Conservation (phyloP, 2,797 vertebrate genomes). For the Ctenochaetus hawaiiensis region DNA sequence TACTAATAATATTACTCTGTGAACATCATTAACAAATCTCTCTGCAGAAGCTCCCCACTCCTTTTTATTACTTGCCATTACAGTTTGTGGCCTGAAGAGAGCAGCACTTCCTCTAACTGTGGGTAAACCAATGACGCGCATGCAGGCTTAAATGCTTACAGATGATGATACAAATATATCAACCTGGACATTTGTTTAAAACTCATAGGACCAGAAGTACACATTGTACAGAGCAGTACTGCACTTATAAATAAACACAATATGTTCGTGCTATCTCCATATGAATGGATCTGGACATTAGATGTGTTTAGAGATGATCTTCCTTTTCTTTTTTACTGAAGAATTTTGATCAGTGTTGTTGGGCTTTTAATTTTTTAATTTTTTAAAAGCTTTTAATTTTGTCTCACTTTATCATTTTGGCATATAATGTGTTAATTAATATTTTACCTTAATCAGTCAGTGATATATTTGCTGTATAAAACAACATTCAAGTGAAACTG, state of each 20-base stretch:
- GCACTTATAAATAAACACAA: background rate
- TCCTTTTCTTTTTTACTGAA: background rate
- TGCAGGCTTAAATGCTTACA: background rate
- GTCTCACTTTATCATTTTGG: background rate
- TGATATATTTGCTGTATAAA: background rate
- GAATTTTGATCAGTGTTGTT: background rate
- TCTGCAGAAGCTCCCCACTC: background rate
- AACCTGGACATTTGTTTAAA: background rate
- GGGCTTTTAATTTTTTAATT: no score
- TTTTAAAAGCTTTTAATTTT: background rate
- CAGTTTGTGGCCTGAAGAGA: slow-evolving; percentile 51
- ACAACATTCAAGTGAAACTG: background rate
- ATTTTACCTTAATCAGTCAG: background rate
- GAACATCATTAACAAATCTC: no score
- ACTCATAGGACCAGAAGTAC: background rate
- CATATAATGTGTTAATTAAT: slow-evolving; percentile 3
- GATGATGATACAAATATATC: background rate
- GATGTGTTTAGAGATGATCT: no score
- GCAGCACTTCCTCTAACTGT: slow-evolving; percentile 35
- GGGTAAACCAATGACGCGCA: background rate
- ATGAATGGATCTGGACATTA: background rate
- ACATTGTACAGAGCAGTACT: background rate
- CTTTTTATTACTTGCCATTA: background rate
- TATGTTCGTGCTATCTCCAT: background rate
- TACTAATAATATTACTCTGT: no score